Evolutionary conservation across 1,140 invertebrate genomes (phyloP), one percentile per base, ranked within the genome.

Genomic region (Aricia agestis): DNA sequence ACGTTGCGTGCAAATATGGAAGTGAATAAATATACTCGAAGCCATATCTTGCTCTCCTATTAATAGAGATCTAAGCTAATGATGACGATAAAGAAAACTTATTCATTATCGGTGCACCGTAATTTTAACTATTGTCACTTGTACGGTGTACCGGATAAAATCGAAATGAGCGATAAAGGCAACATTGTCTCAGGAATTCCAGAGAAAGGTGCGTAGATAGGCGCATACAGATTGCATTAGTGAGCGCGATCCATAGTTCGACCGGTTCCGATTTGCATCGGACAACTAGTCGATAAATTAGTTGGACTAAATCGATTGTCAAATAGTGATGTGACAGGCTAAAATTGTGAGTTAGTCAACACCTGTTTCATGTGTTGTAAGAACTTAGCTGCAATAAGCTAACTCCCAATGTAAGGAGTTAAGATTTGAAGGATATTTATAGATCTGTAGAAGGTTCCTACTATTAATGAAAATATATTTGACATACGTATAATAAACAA

Each of bases 191-290:
- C 45, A 67, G 65, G 45, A 75, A 76, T 77, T 73, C 72, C 71
- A 77, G 76, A 59, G 77, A 81, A 81, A 81, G 77, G 79, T 81
- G 76, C 74, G 73, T 77, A 75, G 69, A 78, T 74, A 74, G 59
- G 18, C 59, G 59, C 69, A 74, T 74, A 77, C 69, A 67, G 76
- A 77, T 76, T 76, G 70, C 71, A 71, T 74, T 77, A 73, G 74
- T 79, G 68, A 74, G 70, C 66, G 68, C 68, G 72, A 69, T 68
- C 71, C 74, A 75, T 74, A 74, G 52, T 67, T 58, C 69, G 68
- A 72, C 74, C 68, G 68, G 74, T 72, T 70, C 63, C 72, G 74
- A 70, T 72, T 75, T 75, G 70, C 59, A 63, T 61, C 31, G 71
- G 36, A 9, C 66, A 42, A 41, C 66, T 42, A 69, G 66, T n/a